Base-by-base conservation (phyloP, 2,888 invertebrate genomes). In the Seira sanloemensis region DNA sequence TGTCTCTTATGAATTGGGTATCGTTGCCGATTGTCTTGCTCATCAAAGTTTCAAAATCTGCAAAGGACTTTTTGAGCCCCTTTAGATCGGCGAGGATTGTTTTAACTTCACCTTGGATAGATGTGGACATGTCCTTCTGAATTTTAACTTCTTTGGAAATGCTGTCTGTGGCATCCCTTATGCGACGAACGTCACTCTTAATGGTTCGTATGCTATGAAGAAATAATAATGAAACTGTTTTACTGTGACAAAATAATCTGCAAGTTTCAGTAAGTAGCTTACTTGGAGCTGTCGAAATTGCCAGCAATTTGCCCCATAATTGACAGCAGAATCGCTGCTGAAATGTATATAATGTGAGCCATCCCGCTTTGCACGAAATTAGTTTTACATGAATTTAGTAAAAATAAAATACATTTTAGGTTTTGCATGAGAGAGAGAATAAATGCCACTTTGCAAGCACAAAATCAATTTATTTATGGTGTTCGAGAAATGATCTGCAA, bases 81-180 rank as follows among this genome's bases (percentile, higher is more conserved):
- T 76, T 81, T 16, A 81, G 1, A 19, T 81, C 81, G 26, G 68
- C 75, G 24, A 76, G 75, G 19, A 81, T 50, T 71, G 75, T 71
- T 50, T 81, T 81, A 19, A 81, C 75, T n/a, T 81, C 81, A 54
- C 71, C 71, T 50, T 81, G 81, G 5, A 81, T 12, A 7, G 24
- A 19, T 0, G 66, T 21, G 1, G 75, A 71, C 2, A 26, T 16
- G 1, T 81, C 81, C 27, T 81, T 81, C 27, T 81, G 81, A 21
- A 76, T 81, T 25, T 81, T 81, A 1, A 76, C 7, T n/a, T 81
- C 81, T 2, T 1, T 50, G 5, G 65, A 4, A 50, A 81, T 76
- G 25, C 5, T 81, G 1, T 81, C 81, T 0, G 81, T 76, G n/a
- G 62, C 76, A 0, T 16, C 65, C 25, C 76, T 81, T 25, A 81